phyloP scores from a whole-genome alignment of 2,888 invertebrate genomes.

The Hypomecis punctinalis region DNA sequence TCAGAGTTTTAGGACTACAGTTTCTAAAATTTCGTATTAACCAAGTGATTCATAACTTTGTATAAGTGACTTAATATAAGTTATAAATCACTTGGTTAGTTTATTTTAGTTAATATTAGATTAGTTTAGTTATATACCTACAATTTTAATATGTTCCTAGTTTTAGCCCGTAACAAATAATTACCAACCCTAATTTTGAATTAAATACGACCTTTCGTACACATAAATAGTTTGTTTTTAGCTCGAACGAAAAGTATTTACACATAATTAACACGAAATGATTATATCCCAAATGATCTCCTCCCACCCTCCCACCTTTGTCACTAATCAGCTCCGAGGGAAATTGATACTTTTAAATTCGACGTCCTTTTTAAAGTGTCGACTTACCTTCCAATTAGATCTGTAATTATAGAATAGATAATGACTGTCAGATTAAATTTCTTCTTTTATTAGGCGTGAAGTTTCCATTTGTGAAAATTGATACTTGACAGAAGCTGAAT shows the following conservation, averaged over 20 bases:
- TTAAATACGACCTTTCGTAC: background rate
- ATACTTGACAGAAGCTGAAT: constrained; percentile 10
- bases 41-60: no score
- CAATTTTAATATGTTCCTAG: no score
- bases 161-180: no score
- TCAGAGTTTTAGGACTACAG: no score
- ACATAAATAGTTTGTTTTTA: background rate
- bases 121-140: no score
- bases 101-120: no score
- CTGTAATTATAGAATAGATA: constrained; percentile 44
- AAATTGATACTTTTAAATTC: constrained; percentile 43
- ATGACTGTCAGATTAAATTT: constrained; percentile 48
- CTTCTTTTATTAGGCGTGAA: constrained; percentile 20
- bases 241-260: background rate
- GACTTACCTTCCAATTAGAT: constrained; percentile 57
- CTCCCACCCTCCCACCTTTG: constrained; percentile 3
- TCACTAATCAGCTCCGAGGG: constrained; percentile 15
- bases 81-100: no score
- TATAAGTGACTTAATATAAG: no score
- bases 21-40: no score
- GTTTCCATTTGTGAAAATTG: constrained; percentile 16
- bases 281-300: constrained; percentile 6
- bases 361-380: constrained; percentile 43
- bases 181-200: background rate
- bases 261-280: constrained; percentile 10